Evolutionary conservation across 2,888 invertebrate species (phyloP), one percentile per base, ranked within the genome.

Genomic region (Caenorhabditis macrosperma): DNA sequence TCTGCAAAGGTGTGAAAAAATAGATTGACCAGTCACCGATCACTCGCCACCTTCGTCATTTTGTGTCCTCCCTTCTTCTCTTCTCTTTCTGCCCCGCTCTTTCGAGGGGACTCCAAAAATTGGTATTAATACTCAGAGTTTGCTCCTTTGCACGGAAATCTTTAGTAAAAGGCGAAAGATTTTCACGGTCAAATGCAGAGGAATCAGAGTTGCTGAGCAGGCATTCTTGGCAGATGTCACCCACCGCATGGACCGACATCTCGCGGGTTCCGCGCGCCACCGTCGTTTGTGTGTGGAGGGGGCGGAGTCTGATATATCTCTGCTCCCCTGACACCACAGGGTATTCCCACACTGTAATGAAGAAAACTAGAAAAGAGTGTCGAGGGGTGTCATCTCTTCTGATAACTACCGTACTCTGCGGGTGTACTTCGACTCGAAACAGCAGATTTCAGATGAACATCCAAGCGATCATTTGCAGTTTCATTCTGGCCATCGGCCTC

Each of bases 121-220:
- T 74, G 55, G 38, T 52, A 50, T 12, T 75, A 66, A 75, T 75
- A 67, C 75, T 76, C 63, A 67, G 44, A 59, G 26, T 63, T 28
- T 68, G 67, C 67, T 76, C 67, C 76, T 68, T 76, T 75, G 67
- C 86, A 86, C 86, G 86, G 86, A 86, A 86, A 86, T 86, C 86
- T 86, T 86, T 86, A 86, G 86, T 86, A 86, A 86, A 86, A 86
- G 86, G 86, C 86, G 86, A 86, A 86, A 86, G 86, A 86, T 86
- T 88, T 88, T 81, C 83, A 81, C 85, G 85, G 78, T 82, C 69
- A 78, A 82, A 82, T 82, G 82, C 80, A 82, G 66, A 74, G 77
- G 80, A 82, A 71, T 80, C 79, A 82, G 79, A 81, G 81, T 78
- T 78, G 15, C 2, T n/a, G 35, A n/a, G n/a, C n/a, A n/a, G n/a